Conservation (phyloP, 2,888 invertebrate genomes). For the Latheticus oryzae region DNA sequence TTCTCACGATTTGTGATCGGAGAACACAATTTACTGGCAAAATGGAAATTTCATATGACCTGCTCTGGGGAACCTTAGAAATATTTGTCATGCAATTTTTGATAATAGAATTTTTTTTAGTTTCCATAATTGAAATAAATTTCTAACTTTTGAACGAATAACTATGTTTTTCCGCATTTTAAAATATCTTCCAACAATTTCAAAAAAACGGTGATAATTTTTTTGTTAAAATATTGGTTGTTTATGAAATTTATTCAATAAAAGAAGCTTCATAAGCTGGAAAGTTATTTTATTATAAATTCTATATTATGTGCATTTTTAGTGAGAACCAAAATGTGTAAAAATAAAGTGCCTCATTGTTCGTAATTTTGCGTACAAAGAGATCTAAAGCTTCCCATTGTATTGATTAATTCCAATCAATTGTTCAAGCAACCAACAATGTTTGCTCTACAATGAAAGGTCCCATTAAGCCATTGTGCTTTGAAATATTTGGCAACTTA, state of each 20-base stretch:
- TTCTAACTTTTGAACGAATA: too few relatives aligned
- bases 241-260: too few relatives aligned
- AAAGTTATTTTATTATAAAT: too few relatives aligned
- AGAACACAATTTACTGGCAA: constrained; percentile 52
- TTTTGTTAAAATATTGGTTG: too few relatives aligned
- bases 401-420: constrained; percentile 34
- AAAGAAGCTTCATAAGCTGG: too few relatives aligned
- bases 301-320: too few relatives aligned
- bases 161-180: too few relatives aligned
- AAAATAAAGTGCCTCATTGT: constrained; percentile 22
- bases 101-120: constrained; percentile 11
- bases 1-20: constrained; percentile 57
- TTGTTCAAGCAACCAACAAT: constrained; percentile 26
- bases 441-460: constrained; percentile 27
- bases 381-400: constrained; percentile 28
- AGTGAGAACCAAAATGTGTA: constrained; percentile 16
- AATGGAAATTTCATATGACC: constrained; percentile 54
- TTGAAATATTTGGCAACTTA: constrained; percentile 13
- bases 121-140: too few relatives aligned
- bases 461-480: constrained; percentile 25
- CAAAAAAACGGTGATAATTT: too few relatives aligned
- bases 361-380: constrained; percentile 32
- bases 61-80: constrained; percentile 29
- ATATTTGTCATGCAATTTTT: constrained; percentile 5
- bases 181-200: too few relatives aligned